Base-by-base conservation (phyloP, 2,797 vertebrate genomes). In the Enoplosus armatus region DNA sequence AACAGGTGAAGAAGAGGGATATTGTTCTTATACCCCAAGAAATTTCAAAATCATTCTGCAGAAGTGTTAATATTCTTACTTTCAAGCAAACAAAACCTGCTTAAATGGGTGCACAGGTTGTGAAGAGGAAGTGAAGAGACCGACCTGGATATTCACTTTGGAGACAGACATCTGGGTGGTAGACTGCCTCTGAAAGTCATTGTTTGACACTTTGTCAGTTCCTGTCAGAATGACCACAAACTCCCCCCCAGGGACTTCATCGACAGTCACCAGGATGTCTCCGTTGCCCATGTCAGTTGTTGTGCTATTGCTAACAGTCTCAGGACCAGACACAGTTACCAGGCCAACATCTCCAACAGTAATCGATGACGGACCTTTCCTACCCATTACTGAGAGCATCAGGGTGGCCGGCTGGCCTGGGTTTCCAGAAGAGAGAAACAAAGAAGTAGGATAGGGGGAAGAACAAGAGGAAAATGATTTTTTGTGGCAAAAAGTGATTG, bases 121-220 rank as follows among this genome's bases (percentile, higher is more conserved):
- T 61, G 27, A 75, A 20, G 3, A 12, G 0, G 47, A 65, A 6
- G 14, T 6, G 1, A 39, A 47, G 20, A 59, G 2, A 87, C 88
- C 7, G 5, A 96, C 95, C 93, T 91, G 71, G 55, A 96, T 90
- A 27, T 33, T 79, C 1, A 95, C 86, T 62, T 84, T 90, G n/a
- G 94, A 94, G 59, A 91, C 69, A 0, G 94, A 94, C 92, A 95
- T 92, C 83, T 92, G 92, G 54, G 95, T 95, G 29, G 93, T 94
- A 3, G 93, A 94, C 75, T 95, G 95, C 55, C 95, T 94, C 84
- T 95, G 94, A 64, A 95, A 96, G 16, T 58, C 16, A 22, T 61
- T 93, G 35, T 80, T 79, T 15, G 90, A 92, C 18, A 70, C 64
- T 64, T 53, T 89, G 63, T 96, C 95, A 11, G 68, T 88, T 83